Conservation (phyloP, 2,113 vertebrate genomes). For the Ptychochromis oligacanthus region DNA sequence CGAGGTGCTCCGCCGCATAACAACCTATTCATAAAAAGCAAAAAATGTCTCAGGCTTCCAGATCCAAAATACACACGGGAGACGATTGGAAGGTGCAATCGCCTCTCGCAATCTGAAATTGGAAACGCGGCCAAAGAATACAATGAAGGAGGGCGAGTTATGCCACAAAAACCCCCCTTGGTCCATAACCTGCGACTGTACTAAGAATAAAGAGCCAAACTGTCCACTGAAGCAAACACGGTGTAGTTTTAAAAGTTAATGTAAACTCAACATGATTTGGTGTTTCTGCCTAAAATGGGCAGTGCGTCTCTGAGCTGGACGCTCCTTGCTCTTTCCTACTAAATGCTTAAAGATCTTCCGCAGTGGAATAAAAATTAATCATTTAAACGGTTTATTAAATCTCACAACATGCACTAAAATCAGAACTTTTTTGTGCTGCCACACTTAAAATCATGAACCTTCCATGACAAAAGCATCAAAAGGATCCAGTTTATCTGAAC, state of each 20-base stretch:
- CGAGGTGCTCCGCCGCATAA: constrained; percentile 63
- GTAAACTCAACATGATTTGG: not conserved
- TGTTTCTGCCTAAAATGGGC: not conserved
- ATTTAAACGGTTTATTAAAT: not conserved
- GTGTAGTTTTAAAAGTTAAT: not conserved
- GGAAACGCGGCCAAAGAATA: constrained; percentile 63
- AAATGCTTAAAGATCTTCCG: not conserved
- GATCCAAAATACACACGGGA: constrained; percentile 74
- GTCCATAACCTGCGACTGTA: not conserved
- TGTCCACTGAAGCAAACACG: not conserved
- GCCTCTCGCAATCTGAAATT: constrained; percentile 60
- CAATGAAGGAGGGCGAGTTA: constrained; percentile 1
- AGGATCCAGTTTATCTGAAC: not conserved
- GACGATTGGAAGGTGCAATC: constrained; percentile 60
- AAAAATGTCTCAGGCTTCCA: constrained; percentile 66
- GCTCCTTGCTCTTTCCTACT: not conserved
- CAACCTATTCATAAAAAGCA: constrained; percentile 75
- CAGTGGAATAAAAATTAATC: not conserved
- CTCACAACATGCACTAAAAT: not conserved
- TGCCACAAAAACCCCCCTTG: constrained; percentile 19
- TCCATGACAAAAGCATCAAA: rapidly evolving
- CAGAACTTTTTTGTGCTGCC: not conserved
- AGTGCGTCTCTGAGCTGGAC: not conserved
- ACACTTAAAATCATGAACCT: rapidly evolving
- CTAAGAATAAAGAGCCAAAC: not conserved